Conservation (phyloP, 1,140 invertebrate genomes). For the Trypoxylus dichotomus region DNA sequence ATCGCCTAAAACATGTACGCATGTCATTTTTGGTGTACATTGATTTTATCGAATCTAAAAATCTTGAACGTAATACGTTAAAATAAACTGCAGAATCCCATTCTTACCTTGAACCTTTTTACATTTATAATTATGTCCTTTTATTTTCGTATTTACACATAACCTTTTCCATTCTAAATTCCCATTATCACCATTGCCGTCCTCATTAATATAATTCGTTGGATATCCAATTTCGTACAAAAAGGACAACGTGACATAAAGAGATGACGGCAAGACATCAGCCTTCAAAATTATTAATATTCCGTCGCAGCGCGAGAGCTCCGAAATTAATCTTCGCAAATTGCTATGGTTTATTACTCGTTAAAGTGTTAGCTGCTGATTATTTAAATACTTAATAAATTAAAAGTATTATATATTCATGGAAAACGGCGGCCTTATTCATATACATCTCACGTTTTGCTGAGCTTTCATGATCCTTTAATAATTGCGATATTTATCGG, state of each 20-base stretch:
- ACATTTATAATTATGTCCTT: too few species aligned
- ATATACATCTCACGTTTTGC: background rate
- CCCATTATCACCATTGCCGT: background rate
- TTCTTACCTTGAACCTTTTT: too few species aligned
- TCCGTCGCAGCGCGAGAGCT: conserved; percentile 9
- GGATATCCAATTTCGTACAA: background rate
- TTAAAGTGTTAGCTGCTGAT: conserved; percentile 31
- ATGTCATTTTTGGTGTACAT: too few species aligned
- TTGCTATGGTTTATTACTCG: conserved; percentile 27
- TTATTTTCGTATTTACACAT: background rate
- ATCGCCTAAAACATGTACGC: too few species aligned
- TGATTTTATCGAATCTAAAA: too few species aligned
- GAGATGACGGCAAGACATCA: background rate
- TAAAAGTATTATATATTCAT: conserved; percentile 33
- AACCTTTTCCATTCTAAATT: background rate
- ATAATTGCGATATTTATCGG: conserved; percentile 29
- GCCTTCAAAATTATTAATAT: conserved; percentile 21
- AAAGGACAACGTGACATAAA: background rate
- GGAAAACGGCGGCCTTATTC: conserved; percentile 10
- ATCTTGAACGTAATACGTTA: too few species aligned
- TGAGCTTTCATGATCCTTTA: background rate
- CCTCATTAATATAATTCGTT: too few species aligned
- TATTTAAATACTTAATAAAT: conserved; percentile 34
- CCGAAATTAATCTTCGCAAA: conserved; percentile 28
- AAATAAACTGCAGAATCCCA: too few species aligned